Base-by-base conservation (phyloP, 1,140 invertebrate genomes). In the Aradophagus sp. region DNA sequence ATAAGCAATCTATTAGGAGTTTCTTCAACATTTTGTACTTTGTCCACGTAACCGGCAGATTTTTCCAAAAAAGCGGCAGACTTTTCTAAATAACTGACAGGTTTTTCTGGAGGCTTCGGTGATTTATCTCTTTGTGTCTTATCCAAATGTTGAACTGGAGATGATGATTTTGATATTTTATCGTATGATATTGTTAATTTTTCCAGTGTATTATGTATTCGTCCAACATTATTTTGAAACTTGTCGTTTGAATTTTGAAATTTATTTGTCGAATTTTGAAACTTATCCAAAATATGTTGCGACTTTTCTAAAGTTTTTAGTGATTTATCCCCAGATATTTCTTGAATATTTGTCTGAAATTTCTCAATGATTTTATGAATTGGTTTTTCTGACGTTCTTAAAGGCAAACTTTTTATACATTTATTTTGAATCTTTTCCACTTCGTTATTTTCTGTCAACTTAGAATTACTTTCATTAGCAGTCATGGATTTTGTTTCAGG, bases 301-400 rank as follows among this genome's bases (percentile, higher is more conserved):
- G 38, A 8, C 20, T 48, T 62, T 4, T 61, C 65, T 14, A 13
- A 14, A 0, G 20, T 15, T 47, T 47, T 68, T 13, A 26, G 12
- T 2, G 27, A 19, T 6, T 12, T 34, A 5, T 62, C 34, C 5
- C 1, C n/a, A 0, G 4, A 1, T 5, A 16, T 47, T 13, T 53
- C 55, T 11, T 53, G 39, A 2, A 52, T 16, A 15, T 62, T 59
- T 8, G 12, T 35, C 12, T 50, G 36, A 27, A 48, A 44, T 29
- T 62, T 69, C 10, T 61, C 66, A 26, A 62, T 61, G 1, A 56
- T 62, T n/a, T 50, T 62, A 1, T 27, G 41, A 1, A 62, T 32
- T 2, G 35, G 56, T 12, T 62, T 62, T 12, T 69, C 66, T 5
- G 66, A 7, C 0, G 44, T 7, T 38, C 56, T 56, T 8, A 36